Evolutionary conservation across 1,140 invertebrate species (phyloP), one percentile per base, ranked within the genome.

Genomic region (Drosophila orena): DNA sequence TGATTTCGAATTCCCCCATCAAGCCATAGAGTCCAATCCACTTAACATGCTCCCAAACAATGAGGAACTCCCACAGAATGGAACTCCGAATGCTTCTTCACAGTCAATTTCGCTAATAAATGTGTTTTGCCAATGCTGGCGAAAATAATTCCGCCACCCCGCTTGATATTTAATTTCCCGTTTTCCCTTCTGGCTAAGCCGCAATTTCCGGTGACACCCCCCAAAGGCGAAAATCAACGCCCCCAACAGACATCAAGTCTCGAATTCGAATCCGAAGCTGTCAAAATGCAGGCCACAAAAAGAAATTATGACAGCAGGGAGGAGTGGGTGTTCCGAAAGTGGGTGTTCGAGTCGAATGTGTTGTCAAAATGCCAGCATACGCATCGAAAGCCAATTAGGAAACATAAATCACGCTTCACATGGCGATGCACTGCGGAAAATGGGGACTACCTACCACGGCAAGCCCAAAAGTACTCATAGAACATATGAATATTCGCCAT

Each of bases 371-470:
- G 72, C 73, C 81, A 69, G 64, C 65, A 65, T 77, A 89, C 77
- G 84, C 79, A 73, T 74, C 76, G 71, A 90, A 89, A 89, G 84
- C 84, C 84, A 89, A 89, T 89, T 89, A 89, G 84, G 59, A 65
- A 84, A 81, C 77, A 84, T 84, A 88, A 89, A 88, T 90, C 84
- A 84, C 68, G 65, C 64, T 59, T 79, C 85, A 77, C 72, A 71
- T 62, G 84, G 11, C 12, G 4, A 17, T 68, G 24, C 59, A 65
- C 59, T 30, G 27, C 27, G 37, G 20, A 11, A 64, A 68, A 30
- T 10, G 27, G 2, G 27, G 27, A 24, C 24, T 24, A 24, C 24
- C 17, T 17, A 17, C n/a, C n/a, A n/a, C n/a, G n/a, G n/a, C n/a
- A n/a, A n/a, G 17, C 17, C 17, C 1, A 17, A 17, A 17, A 17